A percentile compares a stretch with the other conserved stretches of the same genome.
Conservation (phyloP, 2,888 invertebrate genomes). For the Torymus texanus region DNA sequence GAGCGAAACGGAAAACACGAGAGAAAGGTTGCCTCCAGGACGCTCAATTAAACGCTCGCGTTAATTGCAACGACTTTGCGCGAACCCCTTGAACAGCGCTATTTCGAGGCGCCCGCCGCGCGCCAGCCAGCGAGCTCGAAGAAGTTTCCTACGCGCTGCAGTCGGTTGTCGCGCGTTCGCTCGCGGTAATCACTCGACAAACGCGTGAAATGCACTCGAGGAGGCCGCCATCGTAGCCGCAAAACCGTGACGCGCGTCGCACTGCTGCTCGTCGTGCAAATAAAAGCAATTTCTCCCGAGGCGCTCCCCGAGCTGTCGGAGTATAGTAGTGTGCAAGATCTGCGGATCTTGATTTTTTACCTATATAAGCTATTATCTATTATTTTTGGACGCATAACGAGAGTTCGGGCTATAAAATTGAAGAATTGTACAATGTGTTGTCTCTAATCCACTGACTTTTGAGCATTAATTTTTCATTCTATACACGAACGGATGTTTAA, state of each 20-base stretch:
- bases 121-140: neutral
- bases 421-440: too few species aligned
- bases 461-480: too few species aligned
- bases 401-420: too few species aligned
- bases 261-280: neutral
- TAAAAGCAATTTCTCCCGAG: neutral
- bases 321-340: too few species aligned
- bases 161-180: conserved; percentile 15
- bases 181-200: conserved; percentile 48
- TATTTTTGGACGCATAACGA: too few species aligned
- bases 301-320: too few species aligned
- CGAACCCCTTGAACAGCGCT: conserved; percentile 64
- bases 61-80: conserved; percentile 71
- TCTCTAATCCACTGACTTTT: too few species aligned
- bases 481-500: too few species aligned
- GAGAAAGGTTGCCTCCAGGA: conserved; percentile 55
- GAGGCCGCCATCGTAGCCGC: neutral
- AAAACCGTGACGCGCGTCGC: too few species aligned
- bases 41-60: conserved; percentile 73
- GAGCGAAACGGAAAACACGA: neutral
- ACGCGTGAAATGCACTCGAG: conserved; percentile 27
- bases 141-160: conserved; percentile 30
- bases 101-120: conserved; percentile 50
- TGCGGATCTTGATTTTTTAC: too few species aligned
- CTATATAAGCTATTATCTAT: too few species aligned